Conservation (phyloP, 35 echinoderm and acorn worm genomes). For the Ptychodera flava region DNA sequence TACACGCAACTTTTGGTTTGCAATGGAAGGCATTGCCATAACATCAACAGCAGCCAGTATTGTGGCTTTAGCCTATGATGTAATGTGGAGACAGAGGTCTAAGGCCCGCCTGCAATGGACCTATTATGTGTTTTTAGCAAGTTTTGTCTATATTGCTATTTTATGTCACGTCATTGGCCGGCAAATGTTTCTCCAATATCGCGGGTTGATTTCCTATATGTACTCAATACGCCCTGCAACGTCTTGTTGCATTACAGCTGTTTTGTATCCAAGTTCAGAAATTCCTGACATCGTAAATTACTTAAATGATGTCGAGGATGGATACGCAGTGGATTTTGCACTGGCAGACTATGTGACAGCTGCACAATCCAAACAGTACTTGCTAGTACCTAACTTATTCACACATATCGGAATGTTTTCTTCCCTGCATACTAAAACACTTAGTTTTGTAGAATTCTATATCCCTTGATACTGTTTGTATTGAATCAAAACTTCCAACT, state of each 20-base stretch:
- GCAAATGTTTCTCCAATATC: constrained; percentile 31
- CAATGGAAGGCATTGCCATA: constrained; percentile 61
- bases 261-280: constrained; percentile 55
- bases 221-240: constrained; percentile 66
- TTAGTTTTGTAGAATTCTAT: not conserved
- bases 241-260: constrained; percentile 74
- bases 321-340: constrained; percentile 63
- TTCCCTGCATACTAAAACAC: constrained; percentile 1
- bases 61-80: constrained; percentile 8
- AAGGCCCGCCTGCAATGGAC: not conserved
- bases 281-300: constrained; percentile 58
- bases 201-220: constrained; percentile 29
- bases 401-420: constrained; percentile 80
- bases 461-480: no score
- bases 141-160: constrained; percentile 47
- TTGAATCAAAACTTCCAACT: no score
- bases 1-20: constrained; percentile 62
- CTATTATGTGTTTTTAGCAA: constrained; percentile 41
- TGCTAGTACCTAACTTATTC: constrained; percentile 82
- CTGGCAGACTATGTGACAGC: constrained; percentile 49
- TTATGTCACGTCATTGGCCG: constrained; percentile 36
- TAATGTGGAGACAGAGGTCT: not conserved
- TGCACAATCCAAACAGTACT: constrained; percentile 42
- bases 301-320: constrained; percentile 24
- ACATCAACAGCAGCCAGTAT: constrained; percentile 26